These are phyloP conservation scores for Drosophila mayaguana DNA, from an alignment of 2,888 invertebrate genomes.

Conservation along the genomic window DNA sequence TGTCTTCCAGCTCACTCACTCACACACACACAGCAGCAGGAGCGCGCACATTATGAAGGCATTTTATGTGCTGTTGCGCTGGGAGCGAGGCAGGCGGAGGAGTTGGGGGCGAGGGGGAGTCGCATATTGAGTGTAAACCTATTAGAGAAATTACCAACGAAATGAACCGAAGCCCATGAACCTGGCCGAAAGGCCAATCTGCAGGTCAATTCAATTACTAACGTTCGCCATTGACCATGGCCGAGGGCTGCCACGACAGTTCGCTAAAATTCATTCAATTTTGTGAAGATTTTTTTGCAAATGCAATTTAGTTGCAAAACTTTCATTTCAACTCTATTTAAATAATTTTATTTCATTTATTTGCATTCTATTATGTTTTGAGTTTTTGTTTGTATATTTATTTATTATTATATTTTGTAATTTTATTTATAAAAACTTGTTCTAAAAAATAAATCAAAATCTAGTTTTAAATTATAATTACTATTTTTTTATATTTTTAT, in stretches of 20 bases:
- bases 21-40: constrained; percentile 22
- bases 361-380: too few species aligned
- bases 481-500: too few species aligned
- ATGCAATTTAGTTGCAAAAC: too few species aligned
- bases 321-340: too few species aligned
- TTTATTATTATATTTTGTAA: too few species aligned
- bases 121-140: constrained; percentile 78
- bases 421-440: too few species aligned
- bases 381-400: too few species aligned
- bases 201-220: constrained; percentile 68
- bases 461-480: too few species aligned
- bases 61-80: constrained; percentile 40
- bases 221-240: constrained; percentile 12
- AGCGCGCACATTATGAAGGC: constrained; percentile 35
- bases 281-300: too few species aligned
- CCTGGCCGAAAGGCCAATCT: constrained; percentile 49
- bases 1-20: constrained; percentile 13
- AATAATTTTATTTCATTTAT: too few species aligned
- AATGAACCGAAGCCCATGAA: constrained; percentile 60
- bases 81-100: background rate
- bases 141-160: constrained; percentile 78
- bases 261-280: too few species aligned
- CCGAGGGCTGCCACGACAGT: constrained; percentile 23
- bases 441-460: too few species aligned
- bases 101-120: background rate